Evolutionary conservation across 2,797 vertebrate genomes (phyloP).

Genomic region (Craterocephalus amniculus): DNA sequence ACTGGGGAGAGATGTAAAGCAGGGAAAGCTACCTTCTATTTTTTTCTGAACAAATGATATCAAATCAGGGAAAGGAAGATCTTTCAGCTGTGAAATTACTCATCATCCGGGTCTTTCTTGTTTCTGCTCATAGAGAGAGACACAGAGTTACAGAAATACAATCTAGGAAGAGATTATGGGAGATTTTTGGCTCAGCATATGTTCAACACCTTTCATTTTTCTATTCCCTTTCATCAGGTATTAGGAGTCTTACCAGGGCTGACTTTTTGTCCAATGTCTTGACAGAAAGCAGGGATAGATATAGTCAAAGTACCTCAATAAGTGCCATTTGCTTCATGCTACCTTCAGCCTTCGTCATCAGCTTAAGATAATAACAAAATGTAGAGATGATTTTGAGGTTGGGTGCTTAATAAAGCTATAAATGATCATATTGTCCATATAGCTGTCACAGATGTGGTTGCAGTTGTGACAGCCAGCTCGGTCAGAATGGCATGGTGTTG

Average conservation of each 20-base stretch:
- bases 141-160: constrained; percentile 30
- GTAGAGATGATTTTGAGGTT: constrained; percentile 5
- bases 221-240: constrained; percentile 45
- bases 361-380: constrained; percentile 4
- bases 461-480: constrained; percentile 56
- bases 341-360: background rate
- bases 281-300: constrained; percentile 39
- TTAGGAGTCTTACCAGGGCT: constrained; percentile 74
- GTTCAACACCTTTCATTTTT: constrained; percentile 45
- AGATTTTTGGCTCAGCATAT: constrained; percentile 57
- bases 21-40: constrained; percentile 70
- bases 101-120: constrained; percentile 81
- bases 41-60: constrained; percentile 82
- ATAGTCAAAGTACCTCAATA: constrained; percentile 38
- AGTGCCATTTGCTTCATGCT: background rate
- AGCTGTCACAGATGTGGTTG: constrained; percentile 25
- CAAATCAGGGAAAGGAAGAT: constrained; percentile 78
- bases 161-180: constrained; percentile 24
- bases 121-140: constrained; percentile 68
- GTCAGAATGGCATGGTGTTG: constrained; percentile 49
- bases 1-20: constrained; percentile 56
- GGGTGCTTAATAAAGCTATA: constrained; percentile 31
- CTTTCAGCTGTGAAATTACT: constrained; percentile 88
- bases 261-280: constrained; percentile 67
- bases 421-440: constrained; percentile 1